Evolutionary conservation across 2,888 invertebrate species (phyloP).

Genomic region (Drosophila trichaetosa): DNA sequence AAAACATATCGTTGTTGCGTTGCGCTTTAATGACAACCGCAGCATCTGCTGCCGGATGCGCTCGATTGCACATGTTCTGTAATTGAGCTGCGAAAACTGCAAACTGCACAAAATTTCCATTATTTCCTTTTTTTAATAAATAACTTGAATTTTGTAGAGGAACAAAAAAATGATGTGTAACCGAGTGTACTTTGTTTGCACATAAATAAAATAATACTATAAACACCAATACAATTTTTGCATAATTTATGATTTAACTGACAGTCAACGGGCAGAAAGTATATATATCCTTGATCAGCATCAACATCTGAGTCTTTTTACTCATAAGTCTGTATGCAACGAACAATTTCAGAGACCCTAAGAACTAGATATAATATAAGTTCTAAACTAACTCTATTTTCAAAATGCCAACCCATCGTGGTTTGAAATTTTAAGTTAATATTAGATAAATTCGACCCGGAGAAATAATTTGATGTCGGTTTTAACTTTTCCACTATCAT

Average conservation of each 20-base stretch:
- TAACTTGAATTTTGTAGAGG: slow-evolving; percentile 38
- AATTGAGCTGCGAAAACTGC: slow-evolving; percentile 21
- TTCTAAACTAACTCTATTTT: not conserved
- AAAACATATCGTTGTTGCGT: slow-evolving; percentile 55
- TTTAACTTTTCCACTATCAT: not conserved
- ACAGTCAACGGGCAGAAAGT: not conserved
- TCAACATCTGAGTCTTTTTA: not conserved
- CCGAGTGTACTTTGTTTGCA: slow-evolving; percentile 2
- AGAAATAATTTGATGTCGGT: not conserved
- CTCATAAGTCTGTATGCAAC: not conserved
- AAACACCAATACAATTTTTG: not conserved
- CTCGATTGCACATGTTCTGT: slow-evolving; percentile 61
- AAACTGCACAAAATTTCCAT: not conserved
- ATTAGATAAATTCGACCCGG: not conserved
- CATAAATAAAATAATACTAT: slow-evolving; percentile 7
- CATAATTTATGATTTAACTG: slow-evolving; percentile 5
- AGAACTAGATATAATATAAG: not conserved
- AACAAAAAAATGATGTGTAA: not conserved
- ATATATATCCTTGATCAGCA: not conserved
- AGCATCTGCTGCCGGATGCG: slow-evolving; percentile 70
- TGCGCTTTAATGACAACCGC: slow-evolving; percentile 67
- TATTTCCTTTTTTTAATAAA: not conserved
- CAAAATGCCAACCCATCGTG: not conserved
- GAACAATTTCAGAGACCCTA: not conserved
- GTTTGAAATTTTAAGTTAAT: not conserved